These are phyloP conservation scores for Mus spretus DNA, from an alignment of 2,797 vertebrate genomes.

Conservation along the genomic window DNA sequence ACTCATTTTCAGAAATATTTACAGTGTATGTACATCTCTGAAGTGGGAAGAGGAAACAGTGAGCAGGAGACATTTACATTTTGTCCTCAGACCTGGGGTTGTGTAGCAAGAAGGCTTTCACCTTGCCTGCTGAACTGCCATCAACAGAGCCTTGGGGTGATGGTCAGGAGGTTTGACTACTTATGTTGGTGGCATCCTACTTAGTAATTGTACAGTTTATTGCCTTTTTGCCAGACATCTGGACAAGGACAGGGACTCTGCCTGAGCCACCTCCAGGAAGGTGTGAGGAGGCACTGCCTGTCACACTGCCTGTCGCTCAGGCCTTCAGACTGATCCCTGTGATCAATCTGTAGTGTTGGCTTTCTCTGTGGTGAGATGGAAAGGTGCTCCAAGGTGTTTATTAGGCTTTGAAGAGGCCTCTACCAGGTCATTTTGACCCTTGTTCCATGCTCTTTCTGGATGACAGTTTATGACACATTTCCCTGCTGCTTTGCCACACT, in stretches of 20 bases:
- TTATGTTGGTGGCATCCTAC: neutral
- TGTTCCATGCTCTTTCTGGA: neutral
- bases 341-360: neutral
- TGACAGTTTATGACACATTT: neutral
- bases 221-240: neutral
- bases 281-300: neutral
- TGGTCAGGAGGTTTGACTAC: neutral
- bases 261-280: neutral
- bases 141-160: neutral
- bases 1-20: conserved; percentile 61
- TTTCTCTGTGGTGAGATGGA: conserved; percentile 6
- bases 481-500: neutral
- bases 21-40: neutral
- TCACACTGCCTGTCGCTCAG: neutral
- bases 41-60: neutral
- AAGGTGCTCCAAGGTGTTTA: neutral
- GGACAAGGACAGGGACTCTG: neutral
- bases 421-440: neutral
- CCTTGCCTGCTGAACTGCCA: neutral
- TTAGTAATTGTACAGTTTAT: neutral
- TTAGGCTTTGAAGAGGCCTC: neutral
- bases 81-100: neutral
- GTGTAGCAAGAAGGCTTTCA: neutral
- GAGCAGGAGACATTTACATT: neutral
- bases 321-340: neutral